Percentiles rank a stretch among this genome's conserved stretches.
Conservation (phyloP, 2,113 vertebrate species). For the Melanostigma gelatinosum region DNA sequence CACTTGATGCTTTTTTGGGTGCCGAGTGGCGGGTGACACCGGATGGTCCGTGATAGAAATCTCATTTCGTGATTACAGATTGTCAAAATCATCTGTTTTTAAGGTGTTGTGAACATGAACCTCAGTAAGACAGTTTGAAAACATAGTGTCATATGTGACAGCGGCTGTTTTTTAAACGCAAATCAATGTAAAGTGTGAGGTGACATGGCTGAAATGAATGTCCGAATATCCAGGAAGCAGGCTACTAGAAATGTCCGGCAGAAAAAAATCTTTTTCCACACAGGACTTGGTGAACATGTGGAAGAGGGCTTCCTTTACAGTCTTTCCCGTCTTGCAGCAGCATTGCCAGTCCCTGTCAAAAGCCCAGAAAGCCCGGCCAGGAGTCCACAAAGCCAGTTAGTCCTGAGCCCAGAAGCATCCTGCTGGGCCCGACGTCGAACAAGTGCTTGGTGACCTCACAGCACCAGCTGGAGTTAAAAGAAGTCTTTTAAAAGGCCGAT, state of each 20-base stretch:
- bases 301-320: constrained; percentile 10
- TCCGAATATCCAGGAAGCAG: not conserved
- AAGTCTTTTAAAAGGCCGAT: constrained; percentile 70
- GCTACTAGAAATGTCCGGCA: not conserved
- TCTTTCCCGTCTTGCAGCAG: constrained; percentile 23
- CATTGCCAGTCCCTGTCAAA: constrained; percentile 15
- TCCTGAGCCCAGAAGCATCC: constrained; percentile 48
- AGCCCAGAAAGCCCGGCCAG: constrained; percentile 42
- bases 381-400: constrained; percentile 60
- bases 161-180: not conserved
- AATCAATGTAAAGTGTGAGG: not conserved
- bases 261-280: constrained; percentile 2
- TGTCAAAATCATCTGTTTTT: constrained; percentile 28
- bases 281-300: constrained; percentile 18
- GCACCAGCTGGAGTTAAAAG: constrained; percentile 71
- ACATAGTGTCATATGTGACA: not conserved
- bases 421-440: constrained; percentile 55
- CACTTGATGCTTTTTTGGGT: constrained; percentile 50
- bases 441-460: constrained; percentile 70
- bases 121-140: not conserved
- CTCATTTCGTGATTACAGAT: constrained; percentile 48
- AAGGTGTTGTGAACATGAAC: not conserved
- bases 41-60: constrained; percentile 36
- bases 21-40: constrained; percentile 47
- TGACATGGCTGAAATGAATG: not conserved